phyloP scores from a whole-genome alignment of 2,888 invertebrate genomes.

The Mesorhabditis spiculigera region DNA sequence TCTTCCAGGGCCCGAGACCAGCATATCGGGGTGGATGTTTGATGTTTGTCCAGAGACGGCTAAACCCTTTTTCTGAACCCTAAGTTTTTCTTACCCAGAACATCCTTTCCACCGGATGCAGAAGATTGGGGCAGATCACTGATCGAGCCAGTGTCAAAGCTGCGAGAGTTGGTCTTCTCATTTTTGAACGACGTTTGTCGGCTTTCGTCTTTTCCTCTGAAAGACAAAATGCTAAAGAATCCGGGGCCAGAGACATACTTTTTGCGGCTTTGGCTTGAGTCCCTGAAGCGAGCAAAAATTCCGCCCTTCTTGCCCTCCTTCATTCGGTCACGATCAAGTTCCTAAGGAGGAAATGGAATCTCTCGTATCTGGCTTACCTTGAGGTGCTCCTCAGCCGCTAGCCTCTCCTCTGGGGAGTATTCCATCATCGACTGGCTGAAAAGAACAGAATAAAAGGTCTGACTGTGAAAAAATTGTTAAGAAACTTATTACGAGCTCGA shows the following conservation, averaged over 20 bases:
- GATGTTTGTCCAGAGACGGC: conserved; percentile 18
- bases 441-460: conserved; percentile 10
- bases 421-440: conserved; percentile 45
- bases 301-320: conserved; percentile 50
- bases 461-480: conserved; percentile 2
- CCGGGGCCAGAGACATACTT: conserved; percentile 18
- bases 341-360: not conserved
- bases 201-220: conserved; percentile 13
- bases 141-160: conserved; percentile 36
- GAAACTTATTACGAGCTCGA: too few species aligned
- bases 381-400: conserved; percentile 46
- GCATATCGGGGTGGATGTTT: conserved; percentile 39
- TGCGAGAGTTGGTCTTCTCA: conserved; percentile 35
- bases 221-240: not conserved
- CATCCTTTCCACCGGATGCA: conserved; percentile 33
- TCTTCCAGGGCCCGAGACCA: conserved; percentile 50
- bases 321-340: conserved; percentile 23
- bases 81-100: conserved; percentile 25
- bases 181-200: conserved; percentile 5
- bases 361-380: conserved; percentile 22
- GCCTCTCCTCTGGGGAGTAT: conserved; percentile 48
- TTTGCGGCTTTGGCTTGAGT: conserved; percentile 52
- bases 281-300: conserved; percentile 51
- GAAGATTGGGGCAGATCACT: conserved; percentile 22
- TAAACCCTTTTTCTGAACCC: conserved; percentile 13